A percentile compares a stretch with the other conserved stretches of the same genome.
Conservation (phyloP, 1,140 invertebrate species). For the Vanessa atalanta region DNA sequence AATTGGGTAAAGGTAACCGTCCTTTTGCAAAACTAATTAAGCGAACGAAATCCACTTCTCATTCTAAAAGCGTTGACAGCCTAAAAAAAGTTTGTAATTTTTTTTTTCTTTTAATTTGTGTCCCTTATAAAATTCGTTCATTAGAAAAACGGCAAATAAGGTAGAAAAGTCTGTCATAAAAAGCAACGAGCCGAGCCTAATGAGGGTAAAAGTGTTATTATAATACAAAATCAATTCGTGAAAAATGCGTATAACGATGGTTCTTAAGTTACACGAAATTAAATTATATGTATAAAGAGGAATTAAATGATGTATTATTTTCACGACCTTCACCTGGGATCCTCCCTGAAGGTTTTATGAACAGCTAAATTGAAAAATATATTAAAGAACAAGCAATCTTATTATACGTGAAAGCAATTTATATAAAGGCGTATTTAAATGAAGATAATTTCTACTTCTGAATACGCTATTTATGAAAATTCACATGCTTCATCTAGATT, state of each 20-base stretch:
- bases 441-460: too few species aligned
- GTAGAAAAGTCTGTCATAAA: constrained; percentile 55
- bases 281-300: neutral
- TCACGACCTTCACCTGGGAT: neutral
- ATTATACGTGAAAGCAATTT: too few species aligned
- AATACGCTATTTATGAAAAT: too few species aligned
- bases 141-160: constrained; percentile 48
- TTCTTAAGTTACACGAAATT: constrained; percentile 23
- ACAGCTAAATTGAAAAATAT: too few species aligned
- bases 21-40: constrained; percentile 52
- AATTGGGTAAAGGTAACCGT: constrained; percentile 53
- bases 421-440: too few species aligned
- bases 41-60: constrained; percentile 49
- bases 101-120: constrained; percentile 53
- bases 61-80: constrained; percentile 43
- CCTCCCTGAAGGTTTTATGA: too few species aligned
- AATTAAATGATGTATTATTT: constrained; percentile 1
- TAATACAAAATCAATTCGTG: constrained; percentile 53
- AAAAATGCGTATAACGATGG: constrained; percentile 20
- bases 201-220: constrained; percentile 52
- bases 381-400: too few species aligned
- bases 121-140: constrained; percentile 51
- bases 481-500: too few species aligned
- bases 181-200: constrained; percentile 52
- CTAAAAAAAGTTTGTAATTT: constrained; percentile 29